Conservation (phyloP, 2,797 vertebrate genomes). For the Smutsia temminckii region DNA sequence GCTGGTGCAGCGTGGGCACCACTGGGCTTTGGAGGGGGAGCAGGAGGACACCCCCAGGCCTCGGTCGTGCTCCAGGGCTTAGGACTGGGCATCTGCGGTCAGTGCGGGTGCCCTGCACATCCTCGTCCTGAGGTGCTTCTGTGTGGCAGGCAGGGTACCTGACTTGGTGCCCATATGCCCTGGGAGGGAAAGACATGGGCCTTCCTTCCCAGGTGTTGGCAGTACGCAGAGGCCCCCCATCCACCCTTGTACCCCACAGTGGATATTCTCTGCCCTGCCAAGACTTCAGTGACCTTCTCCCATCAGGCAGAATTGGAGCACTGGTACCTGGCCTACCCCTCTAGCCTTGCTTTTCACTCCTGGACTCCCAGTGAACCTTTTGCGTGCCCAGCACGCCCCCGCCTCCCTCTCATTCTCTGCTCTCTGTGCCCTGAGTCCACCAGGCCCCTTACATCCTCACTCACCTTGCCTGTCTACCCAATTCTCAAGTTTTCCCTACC, state of each 20-base stretch:
- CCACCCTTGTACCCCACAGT: too few relatives aligned
- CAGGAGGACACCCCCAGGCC: neutral
- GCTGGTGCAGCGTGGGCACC: conserved; percentile 30
- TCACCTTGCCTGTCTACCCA: neutral
- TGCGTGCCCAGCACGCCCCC: neutral
- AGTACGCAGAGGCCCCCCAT: neutral
- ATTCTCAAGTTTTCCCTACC: neutral
- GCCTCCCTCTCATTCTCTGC: neutral
- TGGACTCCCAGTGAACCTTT: neutral
- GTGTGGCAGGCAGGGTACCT: neutral
- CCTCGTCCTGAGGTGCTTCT: neutral
- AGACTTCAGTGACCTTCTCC: neutral
- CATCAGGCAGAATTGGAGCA: neutral
- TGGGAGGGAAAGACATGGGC: neutral
- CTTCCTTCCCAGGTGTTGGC: neutral
- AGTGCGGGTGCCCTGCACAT: neutral
- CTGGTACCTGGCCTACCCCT: neutral
- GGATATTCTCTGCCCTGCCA: neutral
- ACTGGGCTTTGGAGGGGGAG: neutral
- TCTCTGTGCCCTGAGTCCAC: neutral
- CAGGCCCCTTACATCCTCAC: neutral
- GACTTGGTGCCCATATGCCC: neutral
- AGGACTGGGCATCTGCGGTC: neutral
- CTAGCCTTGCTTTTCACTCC: neutral
- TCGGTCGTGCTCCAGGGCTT: neutral